Conservation (phyloP, 2,113 vertebrate genomes). For the Calyptomena viridis region DNA sequence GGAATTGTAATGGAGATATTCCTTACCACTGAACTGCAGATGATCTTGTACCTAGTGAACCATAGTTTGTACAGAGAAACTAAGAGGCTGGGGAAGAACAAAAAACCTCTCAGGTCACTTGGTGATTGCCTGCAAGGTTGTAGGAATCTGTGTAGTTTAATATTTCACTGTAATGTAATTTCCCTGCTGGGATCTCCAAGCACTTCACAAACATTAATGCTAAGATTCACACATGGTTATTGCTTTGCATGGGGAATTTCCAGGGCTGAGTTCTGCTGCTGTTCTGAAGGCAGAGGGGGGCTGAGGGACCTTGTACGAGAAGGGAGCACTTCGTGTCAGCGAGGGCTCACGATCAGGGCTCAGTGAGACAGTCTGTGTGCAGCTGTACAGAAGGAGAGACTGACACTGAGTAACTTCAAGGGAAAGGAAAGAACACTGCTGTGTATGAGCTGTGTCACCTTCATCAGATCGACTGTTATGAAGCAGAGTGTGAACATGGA, state of each 20-base stretch:
- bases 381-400: not conserved
- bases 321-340: not conserved
- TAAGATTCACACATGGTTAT: not conserved
- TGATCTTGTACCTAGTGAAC: constrained; percentile 1
- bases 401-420: not conserved
- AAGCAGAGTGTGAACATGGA: not conserved
- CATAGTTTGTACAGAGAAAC: not conserved
- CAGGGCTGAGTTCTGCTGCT: not conserved
- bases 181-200: constrained; percentile 14
- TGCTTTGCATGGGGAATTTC: not conserved
- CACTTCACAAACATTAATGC: not conserved
- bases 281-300: not conserved
- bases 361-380: not conserved
- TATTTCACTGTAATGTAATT: constrained; percentile 15
- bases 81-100: not conserved
- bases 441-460: not conserved
- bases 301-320: not conserved
- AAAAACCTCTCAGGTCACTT: not conserved
- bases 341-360: not conserved
- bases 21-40: constrained; percentile 21
- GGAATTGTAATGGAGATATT: not conserved
- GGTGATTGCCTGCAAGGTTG: not conserved
- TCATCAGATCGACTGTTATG: accelerated
- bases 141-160: not conserved
- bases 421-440: not conserved